Percentiles rank a stretch among this genome's conserved stretches.
phyloP scores from a whole-genome alignment of 2,888 invertebrate species.

The Nymphalis urticae region DNA sequence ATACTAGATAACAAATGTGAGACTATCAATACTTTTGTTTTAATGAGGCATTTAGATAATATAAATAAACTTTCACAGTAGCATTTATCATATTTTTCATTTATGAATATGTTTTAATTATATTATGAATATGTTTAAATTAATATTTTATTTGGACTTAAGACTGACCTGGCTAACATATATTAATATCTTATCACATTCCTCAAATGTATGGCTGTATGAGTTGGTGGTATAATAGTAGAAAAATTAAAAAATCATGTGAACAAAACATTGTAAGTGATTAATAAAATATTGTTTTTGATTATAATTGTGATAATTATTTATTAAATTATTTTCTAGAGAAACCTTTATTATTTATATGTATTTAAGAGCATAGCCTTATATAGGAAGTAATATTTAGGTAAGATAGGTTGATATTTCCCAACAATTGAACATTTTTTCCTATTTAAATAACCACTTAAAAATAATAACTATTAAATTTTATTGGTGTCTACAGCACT shows the following conservation, averaged over 20 bases:
- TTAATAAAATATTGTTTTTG: constrained; percentile 59
- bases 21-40: constrained; percentile 17
- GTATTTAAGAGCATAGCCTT: no score
- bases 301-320: constrained; percentile 37
- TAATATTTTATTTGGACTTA: constrained; percentile 53
- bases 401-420: no score
- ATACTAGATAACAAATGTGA: constrained; percentile 25
- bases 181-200: constrained; percentile 65
- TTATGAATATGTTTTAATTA: constrained; percentile 46
- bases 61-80: constrained; percentile 20
- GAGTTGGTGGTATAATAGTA: constrained; percentile 54
- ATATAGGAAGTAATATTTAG: no score
- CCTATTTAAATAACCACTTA: no score
- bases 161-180: constrained; percentile 61
- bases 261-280: constrained; percentile 75
- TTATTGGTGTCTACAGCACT: no score
- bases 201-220: constrained; percentile 73
- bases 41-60: constrained; percentile 18
- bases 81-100: constrained; percentile 42
- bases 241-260: constrained; percentile 48
- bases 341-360: constrained; percentile 9
- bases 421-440: no score
- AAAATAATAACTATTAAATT: no score
- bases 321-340: constrained; percentile 24
- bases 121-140: constrained; percentile 45